Percentiles rank a stretch among this genome's conserved stretches.
These are phyloP conservation scores for Hoplodrina ambigua DNA, from an alignment of 2,888 invertebrate genomes.

Conservation along the genomic window DNA sequence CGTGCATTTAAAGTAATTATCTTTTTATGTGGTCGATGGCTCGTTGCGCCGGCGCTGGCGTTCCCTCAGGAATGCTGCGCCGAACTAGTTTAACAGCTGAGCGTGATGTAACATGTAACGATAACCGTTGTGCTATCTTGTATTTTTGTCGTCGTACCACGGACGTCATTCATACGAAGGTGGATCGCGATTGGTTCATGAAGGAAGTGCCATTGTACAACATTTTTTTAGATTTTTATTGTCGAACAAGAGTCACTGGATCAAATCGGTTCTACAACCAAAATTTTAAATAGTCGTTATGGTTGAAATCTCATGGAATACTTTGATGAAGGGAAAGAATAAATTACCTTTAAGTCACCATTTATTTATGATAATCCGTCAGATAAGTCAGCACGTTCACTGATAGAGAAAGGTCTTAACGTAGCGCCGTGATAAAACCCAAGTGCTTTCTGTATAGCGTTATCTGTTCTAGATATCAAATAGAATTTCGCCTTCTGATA, in stretches of 20 bases:
- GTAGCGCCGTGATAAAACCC: conserved; percentile 29
- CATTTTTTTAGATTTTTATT: background rate
- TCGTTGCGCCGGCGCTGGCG: conserved; percentile 70
- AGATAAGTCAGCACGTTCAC: conserved; percentile 35
- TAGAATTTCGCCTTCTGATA: conserved; percentile 35
- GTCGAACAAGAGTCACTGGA: background rate
- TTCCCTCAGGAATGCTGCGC: conserved; percentile 85
- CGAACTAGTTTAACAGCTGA: conserved; percentile 83
- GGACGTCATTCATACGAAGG: conserved; percentile 60
- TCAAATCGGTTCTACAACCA: background rate
- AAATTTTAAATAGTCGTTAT: background rate
- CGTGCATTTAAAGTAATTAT: conserved; percentile 69
- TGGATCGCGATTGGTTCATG: conserved; percentile 14
- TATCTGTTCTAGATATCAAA: conserved; percentile 39
- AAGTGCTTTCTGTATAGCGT: conserved; percentile 37
- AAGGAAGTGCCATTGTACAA: conserved; percentile 32
- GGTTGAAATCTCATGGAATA: background rate
- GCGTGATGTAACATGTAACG: conserved; percentile 79
- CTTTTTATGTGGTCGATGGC: conserved; percentile 71
- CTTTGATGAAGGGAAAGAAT: background rate
- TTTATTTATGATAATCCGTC: conserved; percentile 36
- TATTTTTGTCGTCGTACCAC: conserved; percentile 66
- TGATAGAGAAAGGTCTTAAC: conserved; percentile 30
- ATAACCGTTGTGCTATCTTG: conserved; percentile 73
- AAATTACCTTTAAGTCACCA: conserved; percentile 5